Evolutionary conservation across 2,797 vertebrate species (phyloP).

Genomic region (Choloepus didactylus): DNA sequence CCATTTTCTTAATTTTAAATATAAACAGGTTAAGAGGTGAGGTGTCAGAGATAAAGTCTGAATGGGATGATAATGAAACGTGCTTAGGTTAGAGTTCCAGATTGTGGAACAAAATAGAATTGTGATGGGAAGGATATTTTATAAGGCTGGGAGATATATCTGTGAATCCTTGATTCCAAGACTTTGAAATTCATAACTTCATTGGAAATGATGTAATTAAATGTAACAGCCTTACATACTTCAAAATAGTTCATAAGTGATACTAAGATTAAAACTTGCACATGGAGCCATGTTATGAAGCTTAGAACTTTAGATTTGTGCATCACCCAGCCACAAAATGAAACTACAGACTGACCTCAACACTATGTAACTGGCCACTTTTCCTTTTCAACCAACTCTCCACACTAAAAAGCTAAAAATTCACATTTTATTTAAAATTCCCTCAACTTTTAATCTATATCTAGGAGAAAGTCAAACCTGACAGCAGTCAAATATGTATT

Average conservation of each 20-base stretch:
- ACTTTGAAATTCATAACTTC: slow-evolving; percentile 32
- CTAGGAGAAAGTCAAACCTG: background rate
- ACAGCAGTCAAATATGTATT: background rate
- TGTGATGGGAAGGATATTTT: background rate
- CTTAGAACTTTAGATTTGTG: background rate
- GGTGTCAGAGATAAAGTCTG: background rate
- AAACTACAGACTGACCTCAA: slow-evolving; percentile 1
- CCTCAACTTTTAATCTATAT: slow-evolving; percentile 15
- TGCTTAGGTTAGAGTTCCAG: background rate
- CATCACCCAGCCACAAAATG: background rate
- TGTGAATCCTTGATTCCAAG: background rate
- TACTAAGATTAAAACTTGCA: slow-evolving; percentile 34
- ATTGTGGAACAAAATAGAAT: slow-evolving; percentile 29
- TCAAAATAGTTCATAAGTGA: slow-evolving; percentile 11
- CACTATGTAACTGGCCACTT: background rate
- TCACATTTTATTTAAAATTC: background rate
- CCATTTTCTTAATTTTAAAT: slow-evolving; percentile 34
- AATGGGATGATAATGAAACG: background rate
- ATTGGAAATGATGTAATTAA: background rate
- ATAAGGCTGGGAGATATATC: background rate
- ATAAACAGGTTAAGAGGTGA: background rate
- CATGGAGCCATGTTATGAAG: background rate
- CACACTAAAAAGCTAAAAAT: background rate
- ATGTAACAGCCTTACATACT: background rate
- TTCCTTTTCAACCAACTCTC: background rate